Evolutionary conservation across 2,888 invertebrate genomes (phyloP).

Genomic region (Tenthredo mesomela): DNA sequence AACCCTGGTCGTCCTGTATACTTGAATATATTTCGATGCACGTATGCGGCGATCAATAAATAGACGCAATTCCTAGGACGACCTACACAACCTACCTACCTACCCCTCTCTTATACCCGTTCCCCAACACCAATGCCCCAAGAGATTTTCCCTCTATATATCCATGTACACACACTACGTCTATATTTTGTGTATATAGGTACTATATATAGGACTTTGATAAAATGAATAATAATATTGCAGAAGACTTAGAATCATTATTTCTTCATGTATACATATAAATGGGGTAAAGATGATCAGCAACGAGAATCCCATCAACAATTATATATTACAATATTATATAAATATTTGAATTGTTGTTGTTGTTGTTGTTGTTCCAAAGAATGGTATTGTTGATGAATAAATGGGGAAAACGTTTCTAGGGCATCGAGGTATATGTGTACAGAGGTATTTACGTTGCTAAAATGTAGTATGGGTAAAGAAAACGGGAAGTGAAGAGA

Average conservation of each 20-base stretch:
- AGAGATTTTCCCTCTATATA: slow-evolving; percentile 3
- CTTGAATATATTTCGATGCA: slow-evolving; percentile 31
- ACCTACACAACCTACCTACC: neutral
- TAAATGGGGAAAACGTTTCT: neutral
- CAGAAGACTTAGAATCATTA: neutral
- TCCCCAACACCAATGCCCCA: neutral
- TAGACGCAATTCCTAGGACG: slow-evolving; percentile 46
- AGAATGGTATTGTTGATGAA: neutral
- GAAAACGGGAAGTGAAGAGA: neutral
- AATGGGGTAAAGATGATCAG: neutral
- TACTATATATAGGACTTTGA: too few relatives aligned
- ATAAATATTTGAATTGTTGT: neutral
- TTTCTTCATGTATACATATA: neutral
- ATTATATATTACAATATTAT: neutral
- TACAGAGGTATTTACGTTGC: neutral
- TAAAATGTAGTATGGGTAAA: neutral
- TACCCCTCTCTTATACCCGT: neutral
- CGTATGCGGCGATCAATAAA: slow-evolving; percentile 35
- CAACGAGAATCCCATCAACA: neutral
- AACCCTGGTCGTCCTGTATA: neutral
- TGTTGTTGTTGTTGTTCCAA: neutral
- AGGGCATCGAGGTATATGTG: neutral
- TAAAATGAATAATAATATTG: neutral
- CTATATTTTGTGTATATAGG: too few relatives aligned
- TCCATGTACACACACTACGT: neutral